Evolutionary conservation across 2,797 vertebrate species (phyloP).

Genomic region (Rhinophrynus dorsalis): DNA sequence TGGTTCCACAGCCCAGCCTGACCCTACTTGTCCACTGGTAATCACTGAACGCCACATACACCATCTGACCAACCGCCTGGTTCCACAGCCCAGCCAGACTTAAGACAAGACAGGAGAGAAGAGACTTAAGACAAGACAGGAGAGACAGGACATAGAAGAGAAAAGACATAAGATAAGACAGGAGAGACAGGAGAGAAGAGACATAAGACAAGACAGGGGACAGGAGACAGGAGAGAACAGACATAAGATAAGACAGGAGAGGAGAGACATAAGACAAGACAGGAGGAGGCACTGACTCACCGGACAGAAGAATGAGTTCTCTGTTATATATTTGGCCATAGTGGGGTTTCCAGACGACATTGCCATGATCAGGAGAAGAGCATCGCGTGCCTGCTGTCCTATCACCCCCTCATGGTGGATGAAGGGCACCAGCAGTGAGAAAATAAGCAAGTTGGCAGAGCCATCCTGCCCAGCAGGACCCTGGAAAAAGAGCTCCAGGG

Average conservation of each 20-base stretch:
- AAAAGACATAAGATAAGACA: too few species aligned
- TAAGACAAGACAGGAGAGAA: too few species aligned
- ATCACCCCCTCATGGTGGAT: constrained; percentile 90
- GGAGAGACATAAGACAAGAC: not conserved
- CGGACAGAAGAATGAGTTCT: constrained; percentile 97
- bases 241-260: not conserved
- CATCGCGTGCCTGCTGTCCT: constrained; percentile 91
- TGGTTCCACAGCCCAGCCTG: too few species aligned
- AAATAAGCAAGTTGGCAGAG: constrained; percentile 86
- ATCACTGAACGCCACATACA: too few species aligned
- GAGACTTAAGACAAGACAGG: too few species aligned
- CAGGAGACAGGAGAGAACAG: too few species aligned
- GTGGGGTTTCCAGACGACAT: constrained; percentile 81
- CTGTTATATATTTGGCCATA: constrained; percentile 84
- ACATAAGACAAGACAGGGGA: too few species aligned
- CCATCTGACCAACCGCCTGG: too few species aligned
- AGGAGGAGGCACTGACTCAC: constrained; percentile 64
- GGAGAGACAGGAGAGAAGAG: too few species aligned
- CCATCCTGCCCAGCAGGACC: constrained; percentile 73
- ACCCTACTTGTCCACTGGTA: too few species aligned
- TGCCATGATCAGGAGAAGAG: constrained; percentile 94
- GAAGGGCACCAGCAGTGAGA: constrained; percentile 93
- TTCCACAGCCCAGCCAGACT: too few species aligned
- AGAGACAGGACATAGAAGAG: too few species aligned
- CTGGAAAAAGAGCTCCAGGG: constrained; percentile 89